A percentile compares a stretch with the other conserved stretches of the same genome.
These are phyloP conservation scores for Lissocephala sabroskyi DNA, from an alignment of 2,888 invertebrate genomes.

Conservation along the genomic window DNA sequence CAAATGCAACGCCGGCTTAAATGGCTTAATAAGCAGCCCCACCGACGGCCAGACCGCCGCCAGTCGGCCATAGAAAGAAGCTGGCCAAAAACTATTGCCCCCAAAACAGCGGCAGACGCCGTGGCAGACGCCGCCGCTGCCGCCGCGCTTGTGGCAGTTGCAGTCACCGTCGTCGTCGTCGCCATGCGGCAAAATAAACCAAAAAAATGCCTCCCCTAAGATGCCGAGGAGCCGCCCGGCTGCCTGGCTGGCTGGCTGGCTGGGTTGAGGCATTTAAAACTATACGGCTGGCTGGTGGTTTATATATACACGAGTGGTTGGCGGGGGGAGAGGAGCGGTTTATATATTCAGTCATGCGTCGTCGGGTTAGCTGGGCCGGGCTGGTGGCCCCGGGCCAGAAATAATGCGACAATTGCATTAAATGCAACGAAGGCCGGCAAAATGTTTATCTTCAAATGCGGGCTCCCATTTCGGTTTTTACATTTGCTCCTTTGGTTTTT, in stretches of 20 bases:
- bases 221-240: conserved; percentile 33
- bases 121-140: conserved; percentile 49
- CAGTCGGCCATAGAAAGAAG: conserved; percentile 9
- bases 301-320: too few species aligned
- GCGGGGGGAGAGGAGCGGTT: conserved; percentile 12
- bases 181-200: conserved; percentile 63
- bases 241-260: too few species aligned
- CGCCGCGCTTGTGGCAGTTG: conserved; percentile 3
- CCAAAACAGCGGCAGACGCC: conserved; percentile 46
- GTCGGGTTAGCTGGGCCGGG: neutral
- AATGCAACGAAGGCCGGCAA: conserved; percentile 46
- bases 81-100: conserved; percentile 8
- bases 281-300: too few species aligned
- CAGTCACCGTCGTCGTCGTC: conserved; percentile 26
- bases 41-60: conserved; percentile 13
- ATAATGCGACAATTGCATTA: conserved; percentile 61
- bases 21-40: conserved; percentile 44
- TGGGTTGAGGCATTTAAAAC: conserved; percentile 63
- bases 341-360: too few species aligned
- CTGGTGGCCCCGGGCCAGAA: conserved; percentile 31
- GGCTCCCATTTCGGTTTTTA: too few species aligned
- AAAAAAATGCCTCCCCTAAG: conserved; percentile 25
- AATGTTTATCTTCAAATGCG: conserved; percentile 58
- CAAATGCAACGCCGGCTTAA: conserved; percentile 35
- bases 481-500: too few species aligned